phyloP scores from a whole-genome alignment of 1,140 invertebrate genomes.

The Camponotus vicinus region DNA sequence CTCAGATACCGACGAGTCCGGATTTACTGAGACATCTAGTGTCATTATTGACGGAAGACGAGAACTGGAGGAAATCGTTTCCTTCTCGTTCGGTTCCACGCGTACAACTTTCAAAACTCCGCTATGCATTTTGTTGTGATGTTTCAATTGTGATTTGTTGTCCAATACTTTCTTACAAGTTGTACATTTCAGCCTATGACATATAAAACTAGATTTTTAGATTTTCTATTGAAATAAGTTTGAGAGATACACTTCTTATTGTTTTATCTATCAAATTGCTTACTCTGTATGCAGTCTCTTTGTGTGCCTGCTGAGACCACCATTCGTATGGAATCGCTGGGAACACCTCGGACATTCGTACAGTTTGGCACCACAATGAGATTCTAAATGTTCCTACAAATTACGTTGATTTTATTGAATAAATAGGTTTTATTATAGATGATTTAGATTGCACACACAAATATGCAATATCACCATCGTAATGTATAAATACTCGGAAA shows the following conservation, averaged over 20 bases:
- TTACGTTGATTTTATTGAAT: background rate
- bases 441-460: background rate
- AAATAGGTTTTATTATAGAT: background rate
- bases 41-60: background rate
- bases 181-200: conserved; percentile 63
- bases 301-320: conserved; percentile 84
- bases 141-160: conserved; percentile 69
- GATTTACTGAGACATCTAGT: conserved; percentile 39
- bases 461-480: background rate
- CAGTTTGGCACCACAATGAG: conserved; percentile 83
- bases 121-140: conserved; percentile 70
- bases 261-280: conserved; percentile 43
- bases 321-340: conserved; percentile 84
- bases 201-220: background rate
- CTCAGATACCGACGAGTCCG: conserved; percentile 84
- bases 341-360: conserved; percentile 85
- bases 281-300: conserved; percentile 79
- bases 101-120: conserved; percentile 56
- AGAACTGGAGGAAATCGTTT: conserved; percentile 42
- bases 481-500: conserved; percentile 13
- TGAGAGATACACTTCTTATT: background rate
- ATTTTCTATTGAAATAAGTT: background rate
- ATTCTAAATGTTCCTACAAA: conserved; percentile 87
- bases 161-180: conserved; percentile 70
- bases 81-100: conserved; percentile 69